Base-by-base conservation (phyloP, 2,888 invertebrate species). In the Torymus auratus region DNA sequence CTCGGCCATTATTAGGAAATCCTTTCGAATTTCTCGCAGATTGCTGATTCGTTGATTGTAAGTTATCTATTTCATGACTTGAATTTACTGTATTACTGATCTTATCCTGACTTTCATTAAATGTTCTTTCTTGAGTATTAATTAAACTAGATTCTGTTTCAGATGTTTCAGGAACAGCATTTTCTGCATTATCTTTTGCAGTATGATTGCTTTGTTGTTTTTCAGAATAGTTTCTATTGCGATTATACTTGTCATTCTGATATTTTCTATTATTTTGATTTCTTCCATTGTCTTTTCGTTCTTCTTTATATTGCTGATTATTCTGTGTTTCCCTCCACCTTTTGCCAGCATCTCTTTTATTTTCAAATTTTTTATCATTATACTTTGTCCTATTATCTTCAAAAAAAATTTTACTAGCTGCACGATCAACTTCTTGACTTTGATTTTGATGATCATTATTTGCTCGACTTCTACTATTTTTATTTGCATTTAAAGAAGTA, bases 161-260 rank as follows among this genome's bases (percentile, higher is more conserved):
- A 41, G 41, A 41, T 41, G 41, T 80, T 58, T 71, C 41, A 56
- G 53, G 64, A 17, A 15, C 60, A 58, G n/a, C 7, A 67, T 11
- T 69, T 61, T 82, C 72, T 78, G 67, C 41, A 15, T 78, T 67
- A 65, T 80, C 72, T 61, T 65, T 80, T 20, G 13, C 61, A n/a
- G 15, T 56, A 11, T 28, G 60, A 82, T 62, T 84, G 12, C 67
- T 77, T 15, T 58, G 17, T 28, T 55, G n/a, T 79, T 80, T 81
- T 1, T 82, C 75, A 69, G 41, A 12, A 70, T 20, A 80, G 28
- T 82, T 78, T 67, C 74, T 86, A 50, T 83, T 84, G 53, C 83
- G 80, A 28, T 67, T 80, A 61, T 85, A 86, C 62, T 83, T 84
- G 62, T 87, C 85, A 67, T 85, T 87, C 20, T 85, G 85, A 83